Evolutionary conservation across 2,888 invertebrate species (phyloP), one percentile per base, ranked within the genome.

Genomic region (Sepioteuthis lessoniana): DNA sequence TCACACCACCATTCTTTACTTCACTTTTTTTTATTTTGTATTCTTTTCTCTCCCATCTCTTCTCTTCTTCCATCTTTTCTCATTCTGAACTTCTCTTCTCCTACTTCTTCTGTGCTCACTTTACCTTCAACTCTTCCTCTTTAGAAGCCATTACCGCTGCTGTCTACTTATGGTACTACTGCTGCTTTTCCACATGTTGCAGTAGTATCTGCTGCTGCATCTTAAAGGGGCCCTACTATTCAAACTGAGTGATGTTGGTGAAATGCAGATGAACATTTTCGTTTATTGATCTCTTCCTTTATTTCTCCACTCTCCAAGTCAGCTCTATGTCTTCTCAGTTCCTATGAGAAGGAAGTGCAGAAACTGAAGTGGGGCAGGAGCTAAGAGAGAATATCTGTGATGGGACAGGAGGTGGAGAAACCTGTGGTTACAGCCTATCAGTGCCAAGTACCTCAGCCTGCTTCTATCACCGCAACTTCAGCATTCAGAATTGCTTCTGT

Each of bases 181-280:
- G n/a, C n/a, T n/a, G 76, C 76, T 76, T 8, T 35, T n/a, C n/a
- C 16, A 76, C 76, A 76, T 35, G n/a, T n/a, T 76, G 76, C 76
- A 76, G 76, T n/a, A 76, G 76, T 76, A 76, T n/a, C 55, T 76
- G 76, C 31, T 3, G 28, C 76, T 76, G 76, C 19, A 76, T 76
- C 76, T 76, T 76, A 76, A 76, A 76, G 76, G 76, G 76, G n/a
- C 76, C 76, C 35, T n/a, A 76, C n/a, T 35, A n/a, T n/a, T 76
- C 76, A n/a, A 35, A 21, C 10, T 31, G n/a, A 76, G n/a, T 76
- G 76, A n/a, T 76, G n/a, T 76, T n/a, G 76, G 76, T n/a, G 76
- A 76, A 76, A 76, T 76, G 76, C n/a, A 76, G 35, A 0, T 76
- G 76, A 76, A 76, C 16, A 76, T 76, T 76, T 76, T 76, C n/a